Percentiles rank a stretch among this genome's conserved stretches.
Evolutionary conservation across 2,113 vertebrate genomes (phyloP).

Genomic region (Girardinichthys multiradiatus): DNA sequence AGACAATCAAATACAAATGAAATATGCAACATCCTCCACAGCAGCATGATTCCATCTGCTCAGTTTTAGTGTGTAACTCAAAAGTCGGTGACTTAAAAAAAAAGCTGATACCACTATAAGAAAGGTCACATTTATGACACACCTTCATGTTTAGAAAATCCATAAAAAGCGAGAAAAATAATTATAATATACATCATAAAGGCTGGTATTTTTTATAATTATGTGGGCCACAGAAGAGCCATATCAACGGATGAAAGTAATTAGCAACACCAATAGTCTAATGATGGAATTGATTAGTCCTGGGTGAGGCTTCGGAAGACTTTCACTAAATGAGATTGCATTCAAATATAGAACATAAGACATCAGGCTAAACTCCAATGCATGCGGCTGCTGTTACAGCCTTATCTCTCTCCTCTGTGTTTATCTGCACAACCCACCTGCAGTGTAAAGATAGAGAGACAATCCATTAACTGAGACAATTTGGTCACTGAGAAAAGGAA

Average conservation of each 20-base stretch:
- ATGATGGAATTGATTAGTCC: conserved; percentile 52
- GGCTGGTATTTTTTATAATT: conserved; percentile 15
- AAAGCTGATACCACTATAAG: conserved; percentile 2
- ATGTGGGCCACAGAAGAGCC: neutral
- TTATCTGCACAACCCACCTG: conserved; percentile 24
- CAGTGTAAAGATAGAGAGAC: conserved; percentile 13
- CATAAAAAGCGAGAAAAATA: neutral
- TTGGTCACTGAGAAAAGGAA: conserved; percentile 35
- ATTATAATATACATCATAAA: conserved; percentile 3
- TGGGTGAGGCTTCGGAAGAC: conserved; percentile 16
- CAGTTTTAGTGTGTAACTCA: conserved; percentile 19
- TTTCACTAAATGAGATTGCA: conserved; percentile 22
- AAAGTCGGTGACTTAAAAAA: conserved; percentile 13
- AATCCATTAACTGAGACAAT: conserved; percentile 47
- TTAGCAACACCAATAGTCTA: conserved; percentile 39
- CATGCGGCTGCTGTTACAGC: conserved; percentile 25
- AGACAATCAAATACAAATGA: conserved; percentile 28
- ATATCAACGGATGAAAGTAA: conserved; percentile 42
- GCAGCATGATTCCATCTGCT: conserved; percentile 34
- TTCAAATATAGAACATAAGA: conserved; percentile 30
- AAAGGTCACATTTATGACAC: conserved; percentile 4
- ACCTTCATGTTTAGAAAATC: conserved; percentile 7
- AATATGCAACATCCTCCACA: neutral
- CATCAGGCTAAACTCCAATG: conserved; percentile 31
- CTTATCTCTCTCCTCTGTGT: conserved; percentile 31